These are phyloP conservation scores for Mimumesa dahlbomi DNA, from an alignment of 2,888 invertebrate genomes.

Conservation along the genomic window DNA sequence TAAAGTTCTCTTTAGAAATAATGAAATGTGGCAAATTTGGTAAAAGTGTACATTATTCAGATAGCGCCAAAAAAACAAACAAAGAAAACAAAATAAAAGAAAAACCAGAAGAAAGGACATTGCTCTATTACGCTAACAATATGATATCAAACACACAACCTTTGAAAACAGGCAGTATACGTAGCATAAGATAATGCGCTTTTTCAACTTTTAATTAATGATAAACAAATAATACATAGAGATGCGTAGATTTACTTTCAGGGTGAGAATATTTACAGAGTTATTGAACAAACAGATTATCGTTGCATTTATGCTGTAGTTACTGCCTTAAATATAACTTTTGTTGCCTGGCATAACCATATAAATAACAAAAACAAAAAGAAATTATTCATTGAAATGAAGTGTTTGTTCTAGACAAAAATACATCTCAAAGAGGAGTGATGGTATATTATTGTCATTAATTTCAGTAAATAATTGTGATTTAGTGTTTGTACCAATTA, in stretches of 20 bases:
- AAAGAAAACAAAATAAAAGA: too few species aligned
- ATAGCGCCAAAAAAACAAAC: background rate
- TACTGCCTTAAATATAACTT: conserved; percentile 8
- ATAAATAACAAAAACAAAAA: background rate
- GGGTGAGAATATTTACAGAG: conserved; percentile 13
- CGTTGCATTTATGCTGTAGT: conserved; percentile 5
- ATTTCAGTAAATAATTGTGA: conserved; percentile 29
- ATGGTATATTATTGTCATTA: conserved; percentile 48
- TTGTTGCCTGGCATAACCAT: conserved; percentile 11
- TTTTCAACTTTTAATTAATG: background rate
- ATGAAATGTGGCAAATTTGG: conserved; percentile 22
- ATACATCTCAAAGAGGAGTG: background rate
- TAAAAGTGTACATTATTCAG: conserved; percentile 42
- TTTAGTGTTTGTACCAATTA: conserved; percentile 4
- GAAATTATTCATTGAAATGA: background rate
- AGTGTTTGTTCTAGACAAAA: background rate
- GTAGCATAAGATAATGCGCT: conserved; percentile 10
- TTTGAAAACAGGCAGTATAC: conserved; percentile 9
- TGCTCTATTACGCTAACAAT: background rate
- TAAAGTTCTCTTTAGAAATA: conserved; percentile 16
- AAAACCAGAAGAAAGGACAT: conserved; percentile 7
- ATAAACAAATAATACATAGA: conserved; percentile 12
- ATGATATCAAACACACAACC: conserved; percentile 16
- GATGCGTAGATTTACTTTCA: conserved; percentile 6
- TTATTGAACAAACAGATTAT: background rate